Evolutionary conservation across 2,797 vertebrate species (phyloP), one percentile per base, ranked within the genome.

Genomic region (Chaetodon trifasciatus): DNA sequence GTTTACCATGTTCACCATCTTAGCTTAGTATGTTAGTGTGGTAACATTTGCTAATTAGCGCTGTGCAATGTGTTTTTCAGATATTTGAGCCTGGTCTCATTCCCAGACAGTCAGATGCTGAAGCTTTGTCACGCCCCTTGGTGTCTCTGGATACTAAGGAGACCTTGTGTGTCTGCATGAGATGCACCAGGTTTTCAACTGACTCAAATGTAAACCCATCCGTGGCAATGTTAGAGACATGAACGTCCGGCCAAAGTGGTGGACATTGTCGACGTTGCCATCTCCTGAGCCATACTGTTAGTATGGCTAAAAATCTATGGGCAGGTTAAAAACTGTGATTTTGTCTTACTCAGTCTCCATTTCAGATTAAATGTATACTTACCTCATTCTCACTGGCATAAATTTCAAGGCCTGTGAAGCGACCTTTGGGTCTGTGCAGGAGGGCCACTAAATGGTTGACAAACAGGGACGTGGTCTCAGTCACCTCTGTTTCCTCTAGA

Each of bases 351-450:
- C 13, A 4, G 4, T 13, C 13, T 74, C 9, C 7, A 57, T 1
- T 19, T 50, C 3, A 21, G 21, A 15, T 42, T 6, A 57, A 16
- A 47, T 4, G 28, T 17, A 32, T 42, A 1, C 81, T 78, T 82
- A 93, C 93, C 82, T 53, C 0, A 2, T 5, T 60, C 0, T 82
- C 28, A 80, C 1, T 87, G 35, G 82, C 87, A 61, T 23, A 66
- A 55, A 94, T 71, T 0, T 68, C 0, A 39, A 92, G 62, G 7
- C 83, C 80, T 1, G 0, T 1, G 28, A 80, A 88, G 21, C 1
- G 0, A 13, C 0, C 19, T 1, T 1, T 32, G 10, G 50, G 46
- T 49, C 62, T 76, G 72, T 70, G 6, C 8, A 90, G 3, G 4
- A 64, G 0, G 3, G 28, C 66, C 28, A 82, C 7, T 6, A 86